Conservation (phyloP, 2,888 invertebrate species). For the Salpingus planirostris region DNA sequence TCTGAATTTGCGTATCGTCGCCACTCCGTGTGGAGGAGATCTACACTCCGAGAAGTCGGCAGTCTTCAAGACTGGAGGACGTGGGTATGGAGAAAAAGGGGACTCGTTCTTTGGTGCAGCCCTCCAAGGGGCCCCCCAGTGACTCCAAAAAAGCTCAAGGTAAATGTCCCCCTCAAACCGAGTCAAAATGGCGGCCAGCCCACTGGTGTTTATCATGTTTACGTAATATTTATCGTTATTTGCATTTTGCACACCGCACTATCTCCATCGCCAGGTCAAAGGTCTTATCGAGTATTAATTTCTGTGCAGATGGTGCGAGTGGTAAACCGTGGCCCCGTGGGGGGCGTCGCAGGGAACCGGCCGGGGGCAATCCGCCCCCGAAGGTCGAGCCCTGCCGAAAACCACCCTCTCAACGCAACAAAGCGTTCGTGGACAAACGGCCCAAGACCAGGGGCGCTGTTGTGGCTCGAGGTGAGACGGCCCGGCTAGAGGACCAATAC, state of each 20-base stretch:
- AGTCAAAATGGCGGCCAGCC: slow-evolving; percentile 22
- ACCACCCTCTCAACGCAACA: slow-evolving; percentile 56
- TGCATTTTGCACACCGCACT: too few species aligned
- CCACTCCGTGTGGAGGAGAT: slow-evolving; percentile 66
- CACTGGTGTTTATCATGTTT: too few species aligned
- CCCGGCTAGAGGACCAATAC: slow-evolving; percentile 52
- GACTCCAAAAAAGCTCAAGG: slow-evolving; percentile 69
- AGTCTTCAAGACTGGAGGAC: slow-evolving; percentile 29
- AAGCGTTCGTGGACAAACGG: slow-evolving; percentile 61
- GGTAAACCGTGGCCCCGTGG: slow-evolving; percentile 56
- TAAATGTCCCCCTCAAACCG: too few species aligned
- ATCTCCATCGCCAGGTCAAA: neutral
- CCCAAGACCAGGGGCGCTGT: slow-evolving; percentile 57
- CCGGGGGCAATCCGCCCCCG: slow-evolving; percentile 44
- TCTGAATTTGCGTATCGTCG: slow-evolving; percentile 56
- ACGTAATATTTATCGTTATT: slow-evolving; percentile 5
- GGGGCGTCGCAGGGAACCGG: slow-evolving; percentile 56
- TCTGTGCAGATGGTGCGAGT: slow-evolving; percentile 38
- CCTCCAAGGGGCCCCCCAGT: slow-evolving; percentile 59
- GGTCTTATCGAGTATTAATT: slow-evolving; percentile 4
- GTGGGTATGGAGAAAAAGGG: slow-evolving; percentile 71
- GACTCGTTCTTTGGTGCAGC: slow-evolving; percentile 58
- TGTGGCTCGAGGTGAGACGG: slow-evolving; percentile 60
- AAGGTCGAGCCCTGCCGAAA: slow-evolving; percentile 60
- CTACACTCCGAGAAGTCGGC: slow-evolving; percentile 45